phyloP scores from a whole-genome alignment of 2,797 vertebrate species.

The Zalophus californianus region DNA sequence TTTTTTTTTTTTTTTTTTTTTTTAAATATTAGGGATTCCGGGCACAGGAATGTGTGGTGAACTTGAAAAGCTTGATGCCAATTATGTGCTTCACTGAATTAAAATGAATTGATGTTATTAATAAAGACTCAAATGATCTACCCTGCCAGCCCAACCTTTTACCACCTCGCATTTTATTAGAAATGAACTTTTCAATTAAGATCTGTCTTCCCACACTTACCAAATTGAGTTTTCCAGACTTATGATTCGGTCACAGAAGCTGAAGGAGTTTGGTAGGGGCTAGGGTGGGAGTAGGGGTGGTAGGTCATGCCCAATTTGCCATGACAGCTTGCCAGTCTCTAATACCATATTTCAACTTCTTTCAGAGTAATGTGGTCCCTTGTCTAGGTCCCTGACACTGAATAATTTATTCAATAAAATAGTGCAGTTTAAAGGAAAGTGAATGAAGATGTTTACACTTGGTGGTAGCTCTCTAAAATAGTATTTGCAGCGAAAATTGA shows the following conservation, averaged over 20 bases:
- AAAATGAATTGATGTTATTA: conserved; percentile 89
- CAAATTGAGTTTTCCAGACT: conserved; percentile 85
- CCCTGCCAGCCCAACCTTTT: conserved; percentile 86
- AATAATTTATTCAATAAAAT: conserved; percentile 82
- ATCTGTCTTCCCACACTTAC: conserved; percentile 82
- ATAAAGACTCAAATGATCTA: conserved; percentile 88
- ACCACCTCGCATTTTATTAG: conserved; percentile 85
- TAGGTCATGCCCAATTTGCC: conserved; percentile 65
- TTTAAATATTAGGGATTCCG: conserved; percentile 83
- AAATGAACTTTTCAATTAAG: conserved; percentile 87
- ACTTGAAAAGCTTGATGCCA: conserved; percentile 88
- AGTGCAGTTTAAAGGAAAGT: conserved; percentile 75
- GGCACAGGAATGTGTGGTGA: conserved; percentile 82
- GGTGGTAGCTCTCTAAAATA: conserved; percentile 74
- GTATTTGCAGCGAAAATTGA: conserved; percentile 79
- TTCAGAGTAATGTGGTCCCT: conserved; percentile 73
- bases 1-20: neutral
- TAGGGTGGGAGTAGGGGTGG: neutral
- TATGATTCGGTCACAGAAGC: conserved; percentile 72
- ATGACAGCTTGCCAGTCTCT: conserved; percentile 73
- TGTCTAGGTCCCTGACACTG: conserved; percentile 76
- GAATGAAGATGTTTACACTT: conserved; percentile 79
- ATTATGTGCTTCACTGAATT: conserved; percentile 90
- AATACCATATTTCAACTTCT: conserved; percentile 65
- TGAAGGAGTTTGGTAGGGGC: conserved; percentile 67